phyloP scores from a whole-genome alignment of 2,888 invertebrate genomes.

The Eremobia ochroleuca region DNA sequence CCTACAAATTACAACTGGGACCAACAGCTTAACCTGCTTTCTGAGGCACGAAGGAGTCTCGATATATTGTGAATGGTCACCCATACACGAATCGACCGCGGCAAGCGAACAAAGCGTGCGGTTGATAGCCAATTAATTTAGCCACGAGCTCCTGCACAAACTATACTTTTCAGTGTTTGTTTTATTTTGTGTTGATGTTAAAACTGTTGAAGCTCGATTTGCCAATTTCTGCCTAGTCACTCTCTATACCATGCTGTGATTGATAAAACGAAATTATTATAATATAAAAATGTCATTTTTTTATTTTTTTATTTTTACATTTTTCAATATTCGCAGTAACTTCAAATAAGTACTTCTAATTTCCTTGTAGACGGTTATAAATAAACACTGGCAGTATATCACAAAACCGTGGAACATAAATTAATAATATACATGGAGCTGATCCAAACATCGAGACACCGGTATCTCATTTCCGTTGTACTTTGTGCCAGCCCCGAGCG shows the following conservation, averaged over 20 bases:
- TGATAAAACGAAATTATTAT: neutral
- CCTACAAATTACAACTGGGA: neutral
- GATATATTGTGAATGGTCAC: neutral
- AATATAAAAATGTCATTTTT: no score
- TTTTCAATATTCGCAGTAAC: neutral
- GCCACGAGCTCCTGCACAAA: no score
- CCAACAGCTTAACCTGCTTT: neutral
- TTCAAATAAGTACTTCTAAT: constrained; percentile 8
- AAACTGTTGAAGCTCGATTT: neutral
- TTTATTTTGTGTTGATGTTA: neutral
- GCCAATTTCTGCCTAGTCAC: neutral
- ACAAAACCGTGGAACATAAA: constrained; percentile 53
- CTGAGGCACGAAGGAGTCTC: neutral
- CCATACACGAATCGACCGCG: neutral
- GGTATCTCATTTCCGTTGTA: constrained; percentile 71
- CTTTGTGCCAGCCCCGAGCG: constrained; percentile 64
- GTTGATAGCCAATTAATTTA: neutral
- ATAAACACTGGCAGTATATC: constrained; percentile 40
- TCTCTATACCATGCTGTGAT: neutral
- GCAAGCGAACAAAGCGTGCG: neutral
- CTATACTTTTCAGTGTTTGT: neutral
- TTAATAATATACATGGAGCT: constrained; percentile 62
- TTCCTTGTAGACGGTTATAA: constrained; percentile 29
- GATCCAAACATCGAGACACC: constrained; percentile 58
- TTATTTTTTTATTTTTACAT: no score